Evolutionary conservation across 2,113 vertebrate genomes (phyloP).

Genomic region (Lophura nycthemera): DNA sequence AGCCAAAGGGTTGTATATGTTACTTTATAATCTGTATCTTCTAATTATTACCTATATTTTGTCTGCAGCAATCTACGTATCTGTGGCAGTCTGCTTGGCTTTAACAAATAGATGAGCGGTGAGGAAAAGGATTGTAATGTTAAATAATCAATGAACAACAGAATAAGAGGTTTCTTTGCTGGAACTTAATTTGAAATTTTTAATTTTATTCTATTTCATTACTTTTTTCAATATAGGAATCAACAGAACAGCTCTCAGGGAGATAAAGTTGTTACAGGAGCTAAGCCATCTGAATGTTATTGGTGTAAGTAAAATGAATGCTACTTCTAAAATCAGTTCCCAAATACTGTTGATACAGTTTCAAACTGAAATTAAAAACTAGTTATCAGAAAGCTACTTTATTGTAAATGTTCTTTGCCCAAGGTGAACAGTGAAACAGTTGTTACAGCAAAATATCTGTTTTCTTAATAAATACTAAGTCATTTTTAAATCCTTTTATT

Average conservation of each 20-base stretch:
- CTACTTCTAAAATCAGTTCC: not conserved
- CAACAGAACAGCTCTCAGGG: conserved; percentile 95
- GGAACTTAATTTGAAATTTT: not conserved
- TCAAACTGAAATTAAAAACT: not conserved
- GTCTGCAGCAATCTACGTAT: not conserved
- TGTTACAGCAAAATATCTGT: not conserved
- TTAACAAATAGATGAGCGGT: not conserved
- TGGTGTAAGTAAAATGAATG: conserved; percentile 84
- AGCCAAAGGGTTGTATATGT: no score
- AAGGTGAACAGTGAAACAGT: not conserved
- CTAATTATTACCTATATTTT: not conserved
- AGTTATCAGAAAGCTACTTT: not conserved
- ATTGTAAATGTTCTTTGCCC: not conserved
- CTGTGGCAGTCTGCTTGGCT: not conserved
- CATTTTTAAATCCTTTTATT: not conserved
- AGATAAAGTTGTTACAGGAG: conserved; percentile 97
- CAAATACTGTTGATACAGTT: not conserved
- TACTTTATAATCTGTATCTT: not conserved
- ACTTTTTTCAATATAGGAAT: conserved; percentile 82
- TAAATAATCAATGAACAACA: not conserved
- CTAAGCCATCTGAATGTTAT: conserved; percentile 97
- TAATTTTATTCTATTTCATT: not conserved
- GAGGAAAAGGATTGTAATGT: not conserved
- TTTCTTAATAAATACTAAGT: not conserved
- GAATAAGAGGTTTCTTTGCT: not conserved